phyloP scores from a whole-genome alignment of 1,140 invertebrate genomes.

The Bombyx mandarina region DNA sequence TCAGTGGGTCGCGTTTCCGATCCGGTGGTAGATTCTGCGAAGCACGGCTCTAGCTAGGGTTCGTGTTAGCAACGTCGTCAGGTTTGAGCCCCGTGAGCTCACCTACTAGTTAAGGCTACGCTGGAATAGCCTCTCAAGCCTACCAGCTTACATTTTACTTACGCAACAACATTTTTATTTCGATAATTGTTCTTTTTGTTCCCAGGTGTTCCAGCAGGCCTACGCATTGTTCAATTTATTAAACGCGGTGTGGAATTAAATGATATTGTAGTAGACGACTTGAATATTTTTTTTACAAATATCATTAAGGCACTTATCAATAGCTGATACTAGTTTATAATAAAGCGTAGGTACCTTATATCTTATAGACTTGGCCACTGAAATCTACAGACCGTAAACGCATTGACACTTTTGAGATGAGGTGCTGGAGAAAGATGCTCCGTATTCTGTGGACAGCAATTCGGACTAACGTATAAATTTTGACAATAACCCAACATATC shows the following conservation, averaged over 20 bases:
- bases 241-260: slow-evolving; percentile 10
- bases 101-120: neutral
- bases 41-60: no score
- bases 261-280: neutral
- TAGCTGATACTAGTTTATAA: neutral
- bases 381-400: no score
- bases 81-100: no score
- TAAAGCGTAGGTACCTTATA: neutral
- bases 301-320: neutral
- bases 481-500: no score
- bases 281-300: neutral
- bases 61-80: no score
- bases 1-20: no score
- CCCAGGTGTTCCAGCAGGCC: slow-evolving; percentile 11
- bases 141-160: neutral
- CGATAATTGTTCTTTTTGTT: slow-evolving; percentile 1
- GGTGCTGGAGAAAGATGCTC: no score
- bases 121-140: neutral
- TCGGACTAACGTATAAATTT: no score
- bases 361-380: neutral
- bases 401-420: no score
- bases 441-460: no score
- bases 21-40: no score
- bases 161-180: neutral
- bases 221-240: slow-evolving; percentile 13